phyloP scores from a whole-genome alignment of 2,113 vertebrate species.

The Acinonyx jubatus region DNA sequence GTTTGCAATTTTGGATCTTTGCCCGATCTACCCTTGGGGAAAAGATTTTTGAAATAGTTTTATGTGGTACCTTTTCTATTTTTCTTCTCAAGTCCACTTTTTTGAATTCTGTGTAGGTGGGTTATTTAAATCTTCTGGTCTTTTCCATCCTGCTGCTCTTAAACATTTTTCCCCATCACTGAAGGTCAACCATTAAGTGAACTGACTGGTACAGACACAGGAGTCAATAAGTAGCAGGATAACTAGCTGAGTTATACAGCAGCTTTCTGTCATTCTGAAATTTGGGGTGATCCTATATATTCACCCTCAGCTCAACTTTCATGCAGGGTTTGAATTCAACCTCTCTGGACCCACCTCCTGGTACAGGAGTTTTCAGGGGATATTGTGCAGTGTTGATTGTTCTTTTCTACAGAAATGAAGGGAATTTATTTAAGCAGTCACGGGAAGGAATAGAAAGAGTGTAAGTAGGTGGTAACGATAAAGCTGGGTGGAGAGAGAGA shows the following conservation, averaged over 20 bases:
- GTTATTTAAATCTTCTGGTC: not conserved
- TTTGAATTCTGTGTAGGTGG: not conserved
- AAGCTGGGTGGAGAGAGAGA: not conserved
- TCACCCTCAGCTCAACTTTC: not conserved
- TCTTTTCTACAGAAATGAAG: conserved; percentile 37
- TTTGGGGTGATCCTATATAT: not conserved
- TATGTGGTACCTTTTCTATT: not conserved
- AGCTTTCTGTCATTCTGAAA: not conserved
- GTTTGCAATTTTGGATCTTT: not conserved
- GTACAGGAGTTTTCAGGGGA: not conserved
- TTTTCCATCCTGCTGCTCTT: not conserved
- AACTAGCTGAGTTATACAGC: not conserved
- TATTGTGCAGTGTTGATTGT: not conserved
- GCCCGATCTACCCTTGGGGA: not conserved
- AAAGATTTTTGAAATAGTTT: not conserved
- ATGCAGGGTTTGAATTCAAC: not conserved
- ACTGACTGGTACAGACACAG: not conserved
- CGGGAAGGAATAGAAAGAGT: not conserved
- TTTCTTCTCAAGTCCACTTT: not conserved
- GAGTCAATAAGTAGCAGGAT: not conserved
- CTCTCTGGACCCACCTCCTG: not conserved
- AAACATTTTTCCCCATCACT: not conserved
- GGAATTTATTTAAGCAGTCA: not conserved
- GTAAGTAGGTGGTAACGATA: not conserved
- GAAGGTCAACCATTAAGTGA: not conserved